Base-by-base conservation (phyloP, 2,888 invertebrate genomes). In the Romanomermis culicivorax region DNA sequence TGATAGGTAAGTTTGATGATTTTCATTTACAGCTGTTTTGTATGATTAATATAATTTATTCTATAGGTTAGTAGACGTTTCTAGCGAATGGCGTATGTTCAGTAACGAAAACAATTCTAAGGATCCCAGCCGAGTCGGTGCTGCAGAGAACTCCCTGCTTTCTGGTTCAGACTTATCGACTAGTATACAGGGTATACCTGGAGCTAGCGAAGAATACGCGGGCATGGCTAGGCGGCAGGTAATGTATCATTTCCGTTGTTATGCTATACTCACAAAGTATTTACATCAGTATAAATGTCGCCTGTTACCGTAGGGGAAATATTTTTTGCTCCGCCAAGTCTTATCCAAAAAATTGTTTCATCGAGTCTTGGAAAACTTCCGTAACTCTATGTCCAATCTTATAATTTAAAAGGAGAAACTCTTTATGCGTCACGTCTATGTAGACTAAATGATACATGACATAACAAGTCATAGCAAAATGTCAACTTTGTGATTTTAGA, bases 51-150 rank as follows among this genome's bases (percentile, higher is more conserved):
- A 36, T 17, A 11, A 36, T 11, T 45, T 45, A n/a, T 23, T 45
- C 23, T 60, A 30, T 70, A 88, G 93, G 69, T 89, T 97, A 1
- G 91, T 99, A 61, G 97, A 99, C 73, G 97, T 99, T n/a, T 93
- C 97, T 36, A 93, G 95, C 2, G 97, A 99, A 73, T 99, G 97
- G 97, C 79, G 97, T 70, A 97, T 95, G 57, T 99, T 99, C 72
- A 91, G 89, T 67, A 97, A 95, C 70, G 97, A 99, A 69, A 93
- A 91, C 68, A 81, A 83, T 54, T 85, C 87, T 7, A 86, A 85
- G 0, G 97, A 99, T 72, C 93, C 95, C 2, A 91, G 91, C 73
- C 91, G 97, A 83, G 97, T 99, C 60, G 97, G 97, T 76, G 93
- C 93, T 0, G 88, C 95, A 0, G 97, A 99, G 65, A 99, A 99